Conservation (phyloP, 1,140 invertebrate species). For the Sminthurides bifidus region DNA sequence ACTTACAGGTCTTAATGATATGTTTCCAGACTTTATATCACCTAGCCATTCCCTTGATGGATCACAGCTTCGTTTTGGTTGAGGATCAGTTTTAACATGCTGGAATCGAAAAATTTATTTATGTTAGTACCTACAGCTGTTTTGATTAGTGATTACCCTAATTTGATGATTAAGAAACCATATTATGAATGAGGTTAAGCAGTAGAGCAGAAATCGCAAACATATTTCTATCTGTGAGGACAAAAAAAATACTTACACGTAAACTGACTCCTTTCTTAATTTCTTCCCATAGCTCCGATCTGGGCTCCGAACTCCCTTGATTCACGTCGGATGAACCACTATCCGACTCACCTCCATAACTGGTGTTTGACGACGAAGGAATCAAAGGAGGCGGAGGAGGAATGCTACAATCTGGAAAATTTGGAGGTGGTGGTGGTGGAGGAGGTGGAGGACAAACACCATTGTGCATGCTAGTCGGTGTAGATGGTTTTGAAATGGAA, state of each 20-base stretch:
- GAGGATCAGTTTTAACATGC: conserved; percentile 33
- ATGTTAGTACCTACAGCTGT: too few species aligned
- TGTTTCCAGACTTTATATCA: conserved; percentile 66
- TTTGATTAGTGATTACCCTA: too few species aligned
- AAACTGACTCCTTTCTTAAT: conserved; percentile 56
- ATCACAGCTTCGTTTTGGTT: conserved; percentile 6
- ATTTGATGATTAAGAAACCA: too few species aligned
- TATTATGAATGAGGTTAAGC: too few species aligned
- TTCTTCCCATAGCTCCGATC: conserved; percentile 59
- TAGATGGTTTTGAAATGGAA: not conserved
- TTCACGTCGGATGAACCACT: conserved; percentile 7
- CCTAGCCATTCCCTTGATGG: conserved; percentile 57
- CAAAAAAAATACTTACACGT: too few species aligned
- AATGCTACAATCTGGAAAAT: too few species aligned
- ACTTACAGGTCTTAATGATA: conserved; percentile 54
- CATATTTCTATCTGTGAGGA: too few species aligned
- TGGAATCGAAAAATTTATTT: conserved; percentile 29
- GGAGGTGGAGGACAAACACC: conserved; percentile 6
- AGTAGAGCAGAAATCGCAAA: too few species aligned
- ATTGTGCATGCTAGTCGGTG: not conserved
- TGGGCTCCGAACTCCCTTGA: conserved; percentile 39
- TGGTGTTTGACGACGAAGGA: conserved; percentile 15
- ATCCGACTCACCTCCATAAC: not conserved
- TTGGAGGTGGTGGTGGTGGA: conserved; percentile 13
- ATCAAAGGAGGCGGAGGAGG: conserved; percentile 33